phyloP scores from a whole-genome alignment of 2,797 vertebrate species.

The Nothura maculosa region DNA sequence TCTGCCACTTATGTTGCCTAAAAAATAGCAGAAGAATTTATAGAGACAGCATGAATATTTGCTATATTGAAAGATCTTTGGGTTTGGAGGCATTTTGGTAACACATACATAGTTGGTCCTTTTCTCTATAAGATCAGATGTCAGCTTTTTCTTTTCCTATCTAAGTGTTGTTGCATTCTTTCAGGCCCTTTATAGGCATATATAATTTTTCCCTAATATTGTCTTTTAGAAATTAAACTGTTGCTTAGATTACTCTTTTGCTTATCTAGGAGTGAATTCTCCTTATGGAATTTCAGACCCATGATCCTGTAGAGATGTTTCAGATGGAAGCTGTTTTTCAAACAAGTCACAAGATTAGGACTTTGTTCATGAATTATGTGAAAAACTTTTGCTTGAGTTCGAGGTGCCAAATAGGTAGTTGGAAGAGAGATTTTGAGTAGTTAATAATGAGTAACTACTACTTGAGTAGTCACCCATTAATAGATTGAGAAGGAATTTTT shows the following conservation, averaged over 20 bases:
- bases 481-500: background rate
- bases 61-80: background rate
- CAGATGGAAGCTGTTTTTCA: background rate
- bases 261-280: background rate
- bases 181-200: background rate
- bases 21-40: background rate
- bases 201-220: background rate
- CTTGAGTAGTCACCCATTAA: background rate
- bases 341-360: background rate
- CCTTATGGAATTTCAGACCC: background rate
- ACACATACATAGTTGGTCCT: background rate
- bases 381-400: background rate
- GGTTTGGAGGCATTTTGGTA: background rate
- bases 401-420: background rate
- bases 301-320: background rate
- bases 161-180: background rate
- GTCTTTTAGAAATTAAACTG: background rate
- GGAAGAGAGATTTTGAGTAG: background rate
- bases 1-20: background rate
- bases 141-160: background rate
- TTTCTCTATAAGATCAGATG: background rate
- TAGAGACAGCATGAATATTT: fast-evolving
- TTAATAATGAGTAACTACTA: background rate
- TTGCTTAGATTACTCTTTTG: background rate
- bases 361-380: background rate